These are phyloP conservation scores for Platalea minor DNA, from an alignment of 2,797 vertebrate genomes.

Conservation along the genomic window DNA sequence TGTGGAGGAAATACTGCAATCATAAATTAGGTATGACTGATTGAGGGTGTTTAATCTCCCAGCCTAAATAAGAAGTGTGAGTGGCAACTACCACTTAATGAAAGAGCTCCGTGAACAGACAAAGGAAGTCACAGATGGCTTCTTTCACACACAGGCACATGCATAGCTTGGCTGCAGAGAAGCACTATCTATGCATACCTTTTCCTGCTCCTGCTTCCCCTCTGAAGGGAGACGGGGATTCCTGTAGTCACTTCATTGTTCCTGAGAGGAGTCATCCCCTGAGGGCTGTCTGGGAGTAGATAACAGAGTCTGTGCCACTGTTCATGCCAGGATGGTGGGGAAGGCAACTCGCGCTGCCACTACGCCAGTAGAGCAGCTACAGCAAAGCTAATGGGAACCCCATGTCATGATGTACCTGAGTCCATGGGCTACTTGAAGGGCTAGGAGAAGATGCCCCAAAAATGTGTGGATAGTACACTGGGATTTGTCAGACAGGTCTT, in stretches of 20 bases:
- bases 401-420: background rate
- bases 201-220: background rate
- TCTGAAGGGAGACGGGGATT: background rate
- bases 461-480: background rate
- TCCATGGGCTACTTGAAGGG: background rate
- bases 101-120: background rate
- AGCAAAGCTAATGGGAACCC: background rate
- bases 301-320: background rate
- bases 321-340: background rate
- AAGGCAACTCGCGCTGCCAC: background rate
- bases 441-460: background rate
- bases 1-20: background rate
- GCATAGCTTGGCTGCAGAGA: background rate
- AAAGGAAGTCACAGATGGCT: slow-evolving; percentile 9
- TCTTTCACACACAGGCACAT: background rate
- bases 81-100: background rate
- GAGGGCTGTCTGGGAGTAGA: background rate
- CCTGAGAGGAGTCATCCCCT: background rate
- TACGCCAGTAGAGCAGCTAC: background rate
- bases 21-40: background rate
- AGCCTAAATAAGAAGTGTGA: background rate
- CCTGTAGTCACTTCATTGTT: background rate
- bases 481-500: background rate
- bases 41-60: background rate
- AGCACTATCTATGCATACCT: background rate